Evolutionary conservation across 1,140 invertebrate genomes (phyloP), one percentile per base, ranked within the genome.

Genomic region (Diuraphis noxia): DNA sequence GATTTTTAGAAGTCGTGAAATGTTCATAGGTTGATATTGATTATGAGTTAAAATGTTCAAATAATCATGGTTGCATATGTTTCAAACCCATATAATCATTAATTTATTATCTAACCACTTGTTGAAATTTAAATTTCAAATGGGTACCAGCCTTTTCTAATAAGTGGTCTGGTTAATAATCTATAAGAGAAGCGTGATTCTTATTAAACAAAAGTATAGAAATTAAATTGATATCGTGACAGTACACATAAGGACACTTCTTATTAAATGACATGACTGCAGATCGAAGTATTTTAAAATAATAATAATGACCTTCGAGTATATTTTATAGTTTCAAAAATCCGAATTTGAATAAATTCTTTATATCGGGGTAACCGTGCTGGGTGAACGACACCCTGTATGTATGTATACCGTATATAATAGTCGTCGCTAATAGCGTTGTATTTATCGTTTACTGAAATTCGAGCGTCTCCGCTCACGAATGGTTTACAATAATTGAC

Each of bases 301-400:
- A n/a, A n/a, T n/a, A n/a, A n/a, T n/a, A n/a, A n/a, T 63, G 13
- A 0, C 4, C 56, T 0, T n/a, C 4, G 2, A 30, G 2, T 56
- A 56, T 30, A 56, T 4, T 63, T 63, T 1, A n/a, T n/a, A 63
- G 4, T n/a, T n/a, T 13, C 3, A 63, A 63, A 63, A n/a, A 63
- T 63, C 0, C n/a, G 0, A n/a, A 63, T 63, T 63, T 17, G 30
- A 63, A 5, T n/a, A 17, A n/a, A 63, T 63, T n/a, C 0, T 30
- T 56, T 63, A 13, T 63, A n/a, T 4, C 5, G 2, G 4, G 9
- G 4, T n/a, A 30, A 6, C 0, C 30, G 6, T n/a, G 4, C n/a
- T 34, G 17, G 56, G 30, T 10, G n/a, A n/a, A n/a, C 7, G 30
- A 72, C 56, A 72, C 56, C n/a, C 13, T 13, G 25, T 56, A n/a